A percentile compares a stretch with the other conserved stretches of the same genome.
phyloP scores from a whole-genome alignment of 2,797 vertebrate species.

The Merluccius polli region DNA sequence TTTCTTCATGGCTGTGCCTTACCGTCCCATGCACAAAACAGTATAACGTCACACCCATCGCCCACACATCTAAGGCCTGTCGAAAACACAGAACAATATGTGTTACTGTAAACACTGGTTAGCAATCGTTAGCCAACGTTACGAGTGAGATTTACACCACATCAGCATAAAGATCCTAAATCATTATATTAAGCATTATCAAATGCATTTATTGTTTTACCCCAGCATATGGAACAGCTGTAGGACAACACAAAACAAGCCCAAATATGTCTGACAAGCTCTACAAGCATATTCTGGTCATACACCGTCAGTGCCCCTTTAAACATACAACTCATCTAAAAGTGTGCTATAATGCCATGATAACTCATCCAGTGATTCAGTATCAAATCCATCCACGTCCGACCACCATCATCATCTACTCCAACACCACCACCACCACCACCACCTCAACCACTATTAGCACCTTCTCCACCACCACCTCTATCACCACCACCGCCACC shows the following conservation, averaged over 20 bases:
- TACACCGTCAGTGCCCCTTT: too few species aligned
- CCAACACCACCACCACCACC: neutral
- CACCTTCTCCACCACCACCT: neutral
- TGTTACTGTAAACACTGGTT: neutral
- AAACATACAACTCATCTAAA: too few species aligned
- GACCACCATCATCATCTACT: neutral
- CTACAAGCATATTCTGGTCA: too few species aligned
- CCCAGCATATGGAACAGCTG: neutral
- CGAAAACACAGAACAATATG: slow-evolving; percentile 21
- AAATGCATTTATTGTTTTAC: neutral
- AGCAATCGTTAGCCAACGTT: neutral
- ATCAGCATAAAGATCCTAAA: neutral
- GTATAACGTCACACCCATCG: slow-evolving; percentile 91
- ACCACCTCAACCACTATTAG: neutral
- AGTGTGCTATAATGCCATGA: too few species aligned
- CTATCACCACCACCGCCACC: too few species aligned
- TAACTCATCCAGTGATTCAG: too few species aligned
- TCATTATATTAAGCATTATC: neutral
- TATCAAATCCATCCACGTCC: neutral
- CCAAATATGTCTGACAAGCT: neutral
- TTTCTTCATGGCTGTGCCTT: slow-evolving; percentile 38
- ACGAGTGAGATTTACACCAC: too few species aligned
- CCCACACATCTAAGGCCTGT: slow-evolving; percentile 95
- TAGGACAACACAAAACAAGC: neutral
- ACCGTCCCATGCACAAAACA: slow-evolving; percentile 94